phyloP scores from a whole-genome alignment of 1,140 invertebrate species.

The Eueides isabella region DNA sequence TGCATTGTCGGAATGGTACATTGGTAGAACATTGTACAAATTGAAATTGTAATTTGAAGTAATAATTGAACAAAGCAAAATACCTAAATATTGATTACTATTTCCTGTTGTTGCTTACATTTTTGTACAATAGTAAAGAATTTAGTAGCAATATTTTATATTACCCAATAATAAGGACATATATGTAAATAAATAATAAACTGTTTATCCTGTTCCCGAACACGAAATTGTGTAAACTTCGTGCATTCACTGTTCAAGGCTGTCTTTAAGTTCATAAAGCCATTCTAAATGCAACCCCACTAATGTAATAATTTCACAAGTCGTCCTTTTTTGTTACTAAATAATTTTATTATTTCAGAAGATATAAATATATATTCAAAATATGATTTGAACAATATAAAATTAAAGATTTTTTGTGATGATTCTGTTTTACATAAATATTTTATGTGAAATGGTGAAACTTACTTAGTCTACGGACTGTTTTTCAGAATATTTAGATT shows the following conservation, averaged over 20 bases:
- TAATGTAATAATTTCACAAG: conserved; percentile 33
- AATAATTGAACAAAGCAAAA: no score
- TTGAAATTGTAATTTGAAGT: no score
- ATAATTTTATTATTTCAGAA: background rate
- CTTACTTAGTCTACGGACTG: no score
- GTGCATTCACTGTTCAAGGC: conserved; percentile 42
- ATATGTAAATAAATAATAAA: background rate
- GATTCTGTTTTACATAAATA: no score
- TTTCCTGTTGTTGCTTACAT: no score
- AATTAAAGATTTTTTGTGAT: background rate
- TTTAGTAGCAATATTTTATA: background rate
- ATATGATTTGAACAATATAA: background rate
- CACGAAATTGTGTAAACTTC: conserved; percentile 35
- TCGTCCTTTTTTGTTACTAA: conserved; percentile 17
- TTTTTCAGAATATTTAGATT: no score
- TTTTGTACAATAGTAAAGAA: no score
- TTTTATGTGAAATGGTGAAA: no score
- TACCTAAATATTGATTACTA: no score
- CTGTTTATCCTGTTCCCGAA: conserved; percentile 28
- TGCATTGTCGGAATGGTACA: no score
- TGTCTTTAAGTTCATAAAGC: conserved; percentile 29
- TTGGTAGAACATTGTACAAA: no score
- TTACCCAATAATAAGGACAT: background rate
- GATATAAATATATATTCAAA: background rate
- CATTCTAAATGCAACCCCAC: conserved; percentile 32